Evolutionary conservation across 2,888 invertebrate genomes (phyloP), one percentile per base, ranked within the genome.

Genomic region (Agriopis marginaria): DNA sequence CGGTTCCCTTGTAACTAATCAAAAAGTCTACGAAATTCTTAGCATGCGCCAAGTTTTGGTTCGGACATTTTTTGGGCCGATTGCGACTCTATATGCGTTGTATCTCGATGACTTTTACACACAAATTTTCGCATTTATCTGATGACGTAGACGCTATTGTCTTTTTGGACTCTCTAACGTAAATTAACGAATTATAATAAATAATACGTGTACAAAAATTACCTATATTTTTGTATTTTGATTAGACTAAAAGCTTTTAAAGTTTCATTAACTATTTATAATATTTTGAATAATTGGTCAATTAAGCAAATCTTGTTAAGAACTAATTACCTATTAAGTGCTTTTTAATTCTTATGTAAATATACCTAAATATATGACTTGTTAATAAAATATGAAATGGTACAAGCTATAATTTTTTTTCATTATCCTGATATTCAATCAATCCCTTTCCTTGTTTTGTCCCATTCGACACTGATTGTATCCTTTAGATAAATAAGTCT

Each of bases 351-450:
- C 9, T 40, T 54, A 9, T 54, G 54, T 14, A 14, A 39, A 54
- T 40, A 14, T 54, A 51, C 8, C 3, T 49, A 14, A 12, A 7
- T 40, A 7, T 40, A 54, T 12, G 54, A 54, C 14, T 54, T 40
- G 12, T 53, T 32, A 54, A 54, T 54, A 54, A 54, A 54, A 40
- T 40, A 54, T 54, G 40, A 3, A 54, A 54, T 40, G 40, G 39
- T 39, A 39, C 14, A 40, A 53, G 12, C 12, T 54, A 39, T 12
- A 7, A 9, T 14, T 14, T 4, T 40, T 40, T 54, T 39, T 9
- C 32, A 11, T 3, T 7, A 53, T 5, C 32, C 32, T 32, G 0
- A n/a, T 47, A 12, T n/a, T 23, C 51, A 11, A 9, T 10, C 17
- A 8, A 49, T 7, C 7, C 49, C n/a, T 12, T 47, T 12, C n/a